phyloP scores from a whole-genome alignment of 1,140 invertebrate species.

The Aphaenogaster rudis region DNA sequence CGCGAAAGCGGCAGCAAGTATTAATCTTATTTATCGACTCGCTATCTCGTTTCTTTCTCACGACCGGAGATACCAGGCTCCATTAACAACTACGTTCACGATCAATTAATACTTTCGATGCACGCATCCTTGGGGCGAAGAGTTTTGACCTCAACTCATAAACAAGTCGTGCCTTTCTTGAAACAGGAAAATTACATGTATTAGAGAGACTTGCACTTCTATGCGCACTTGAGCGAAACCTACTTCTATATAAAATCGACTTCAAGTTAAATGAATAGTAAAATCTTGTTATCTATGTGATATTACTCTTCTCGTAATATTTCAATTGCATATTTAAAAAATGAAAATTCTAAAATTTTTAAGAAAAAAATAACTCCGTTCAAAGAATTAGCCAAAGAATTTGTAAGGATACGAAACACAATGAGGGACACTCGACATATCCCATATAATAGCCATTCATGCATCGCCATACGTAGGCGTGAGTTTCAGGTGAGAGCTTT shows the following conservation, averaged over 20 bases:
- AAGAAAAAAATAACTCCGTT: neutral
- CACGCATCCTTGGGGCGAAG: conserved; percentile 42
- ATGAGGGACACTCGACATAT: neutral
- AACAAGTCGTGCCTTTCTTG: conserved; percentile 11
- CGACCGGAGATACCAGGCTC: conserved; percentile 9
- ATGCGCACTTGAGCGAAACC: conserved; percentile 9
- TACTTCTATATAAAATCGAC: neutral
- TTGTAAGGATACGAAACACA: neutral
- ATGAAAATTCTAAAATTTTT: neutral
- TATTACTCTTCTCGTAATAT: neutral
- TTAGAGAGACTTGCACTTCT: neutral
- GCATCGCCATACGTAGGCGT: conserved; percentile 39
- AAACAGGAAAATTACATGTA: conserved; percentile 34
- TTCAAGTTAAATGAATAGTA: neutral
- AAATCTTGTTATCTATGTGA: neutral
- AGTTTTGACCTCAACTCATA: conserved; percentile 29
- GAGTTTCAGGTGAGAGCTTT: conserved; percentile 52
- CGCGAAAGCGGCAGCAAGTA: conserved; percentile 29
- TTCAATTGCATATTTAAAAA: neutral
- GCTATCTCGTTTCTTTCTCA: conserved; percentile 19
- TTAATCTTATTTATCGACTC: conserved; percentile 50
- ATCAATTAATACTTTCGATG: conserved; percentile 51
- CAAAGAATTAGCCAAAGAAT: neutral
- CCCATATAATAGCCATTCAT: neutral
- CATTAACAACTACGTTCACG: conserved; percentile 29